Base-by-base conservation (phyloP, 2,888 invertebrate species). In the Orgyia antiqua region DNA sequence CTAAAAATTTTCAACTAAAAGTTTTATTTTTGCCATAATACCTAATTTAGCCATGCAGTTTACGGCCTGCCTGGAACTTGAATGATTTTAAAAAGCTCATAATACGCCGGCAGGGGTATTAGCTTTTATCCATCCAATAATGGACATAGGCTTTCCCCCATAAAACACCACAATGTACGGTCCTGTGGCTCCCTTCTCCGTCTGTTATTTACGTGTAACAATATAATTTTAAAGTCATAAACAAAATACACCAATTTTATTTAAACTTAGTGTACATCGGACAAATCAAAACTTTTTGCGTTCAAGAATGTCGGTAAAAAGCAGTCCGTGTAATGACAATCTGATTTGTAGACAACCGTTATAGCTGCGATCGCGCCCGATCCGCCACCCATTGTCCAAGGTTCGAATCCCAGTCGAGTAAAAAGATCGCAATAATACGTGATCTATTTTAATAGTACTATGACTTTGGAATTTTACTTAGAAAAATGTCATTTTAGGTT, bases 291-390 rank as follows among this genome's bases (percentile, higher is more conserved):
- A 54, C 52, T 69, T 73, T 73, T 74, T 71, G 62, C 63, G 50
- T 48, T 39, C 34, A 61, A 64, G 67, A 67, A 71, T 63, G 68
- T 49, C 51, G 51, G 59, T 60, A 63, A 71, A 64, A 33, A 70
- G 58, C 51, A 42, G 33, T 35, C 52, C 69, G 65, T 67, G 71
- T 73, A 78, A 77, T 75, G 68, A 65, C 68, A 54, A 66, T 65
- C 66, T 58, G 66, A 64, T 68, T 60, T 60, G 54, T 56, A 33
- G 52, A 47, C 35, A 50, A 69, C 76, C 77, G 75, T 73, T 76
- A 74, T 58, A 46, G 47, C 42, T 52, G 33, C 38, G 41, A 45
- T 40, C 44, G 45, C 58, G 39, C 38, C 51, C 57, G 51, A 55
- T 50, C 54, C 47, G 52, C 52, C 60, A 52, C 51, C 61, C 51